phyloP scores from a whole-genome alignment of 2,797 vertebrate species.

The Myiotriccus ornatus region DNA sequence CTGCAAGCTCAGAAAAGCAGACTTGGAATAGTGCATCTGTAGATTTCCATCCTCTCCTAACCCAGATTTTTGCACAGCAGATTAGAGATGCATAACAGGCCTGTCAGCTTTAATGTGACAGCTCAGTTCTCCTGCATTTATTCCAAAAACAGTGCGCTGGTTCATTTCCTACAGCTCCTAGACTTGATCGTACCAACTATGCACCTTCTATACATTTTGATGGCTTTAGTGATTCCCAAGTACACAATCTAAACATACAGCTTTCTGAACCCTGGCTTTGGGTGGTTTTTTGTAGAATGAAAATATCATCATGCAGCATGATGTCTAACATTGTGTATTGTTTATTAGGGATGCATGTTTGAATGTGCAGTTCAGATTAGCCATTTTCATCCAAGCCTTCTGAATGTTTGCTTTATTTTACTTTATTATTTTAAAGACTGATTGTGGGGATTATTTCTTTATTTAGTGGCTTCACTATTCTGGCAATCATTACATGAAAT shows the following conservation, averaged over 20 bases:
- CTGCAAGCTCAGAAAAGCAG: not conserved
- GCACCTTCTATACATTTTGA: not conserved
- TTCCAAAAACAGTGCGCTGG: not conserved
- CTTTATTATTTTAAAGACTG: not conserved
- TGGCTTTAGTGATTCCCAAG: not conserved
- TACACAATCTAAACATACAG: not conserved
- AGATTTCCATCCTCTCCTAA: conserved; percentile 36
- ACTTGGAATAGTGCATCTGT: not conserved
- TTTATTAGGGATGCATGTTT: not conserved
- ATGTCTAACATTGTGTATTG: not conserved
- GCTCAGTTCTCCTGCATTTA: not conserved
- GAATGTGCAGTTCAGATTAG: not conserved
- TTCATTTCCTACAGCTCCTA: not conserved
- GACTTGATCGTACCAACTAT: not conserved
- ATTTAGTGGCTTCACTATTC: not conserved
- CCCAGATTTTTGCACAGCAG: conserved; percentile 19
- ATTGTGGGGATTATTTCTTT: not conserved
- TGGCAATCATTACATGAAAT: not conserved
- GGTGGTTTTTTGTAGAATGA: not conserved
- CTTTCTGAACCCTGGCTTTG: not conserved
- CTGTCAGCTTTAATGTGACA: conserved; percentile 33
- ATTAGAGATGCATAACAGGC: not conserved
- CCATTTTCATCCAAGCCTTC: not conserved
- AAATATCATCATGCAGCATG: not conserved
- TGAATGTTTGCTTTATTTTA: not conserved